phyloP scores from a whole-genome alignment of 2,113 vertebrate genomes.

The Hippoglossus stenolepis region DNA sequence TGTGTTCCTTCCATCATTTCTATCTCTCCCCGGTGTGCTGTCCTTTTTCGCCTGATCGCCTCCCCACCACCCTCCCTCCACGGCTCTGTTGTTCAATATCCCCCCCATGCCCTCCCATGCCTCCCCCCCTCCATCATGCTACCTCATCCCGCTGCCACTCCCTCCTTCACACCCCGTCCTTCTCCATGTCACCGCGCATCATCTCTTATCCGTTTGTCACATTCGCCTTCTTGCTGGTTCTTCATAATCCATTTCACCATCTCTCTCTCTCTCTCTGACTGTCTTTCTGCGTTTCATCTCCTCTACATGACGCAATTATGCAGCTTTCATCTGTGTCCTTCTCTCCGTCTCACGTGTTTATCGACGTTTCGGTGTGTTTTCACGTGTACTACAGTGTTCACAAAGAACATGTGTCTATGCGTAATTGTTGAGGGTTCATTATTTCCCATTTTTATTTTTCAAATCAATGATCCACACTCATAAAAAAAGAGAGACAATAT shows the following conservation, averaged over 20 bases:
- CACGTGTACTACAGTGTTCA: neutral
- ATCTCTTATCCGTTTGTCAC: conserved; percentile 64
- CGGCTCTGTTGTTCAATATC: neutral
- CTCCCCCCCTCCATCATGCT: conserved; percentile 25
- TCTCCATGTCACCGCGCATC: neutral
- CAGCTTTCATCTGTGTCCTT: conserved; percentile 35
- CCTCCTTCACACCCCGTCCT: too few relatives aligned
- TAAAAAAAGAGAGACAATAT: neutral
- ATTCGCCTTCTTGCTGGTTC: conserved; percentile 43
- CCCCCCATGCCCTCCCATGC: neutral
- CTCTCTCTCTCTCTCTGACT: conserved; percentile 5
- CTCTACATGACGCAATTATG: conserved; percentile 52
- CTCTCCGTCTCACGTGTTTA: conserved; percentile 1
- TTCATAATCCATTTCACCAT: conserved; percentile 48
- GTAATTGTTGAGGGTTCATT: neutral
- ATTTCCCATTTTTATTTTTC: neutral
- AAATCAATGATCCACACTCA: neutral
- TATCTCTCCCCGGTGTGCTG: conserved; percentile 69
- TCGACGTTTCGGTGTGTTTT: conserved; percentile 9
- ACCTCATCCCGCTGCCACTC: conserved; percentile 56
- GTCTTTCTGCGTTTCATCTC: conserved; percentile 52
- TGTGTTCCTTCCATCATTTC: conserved; percentile 72
- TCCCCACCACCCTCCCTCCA: conserved; percentile 10
- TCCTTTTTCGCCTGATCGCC: conserved; percentile 73
- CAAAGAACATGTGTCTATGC: neutral